A percentile compares a stretch with the other conserved stretches of the same genome.
Evolutionary conservation across 2,797 vertebrate species (phyloP).

Genomic region (Microctenopoma stevenorrisi): DNA sequence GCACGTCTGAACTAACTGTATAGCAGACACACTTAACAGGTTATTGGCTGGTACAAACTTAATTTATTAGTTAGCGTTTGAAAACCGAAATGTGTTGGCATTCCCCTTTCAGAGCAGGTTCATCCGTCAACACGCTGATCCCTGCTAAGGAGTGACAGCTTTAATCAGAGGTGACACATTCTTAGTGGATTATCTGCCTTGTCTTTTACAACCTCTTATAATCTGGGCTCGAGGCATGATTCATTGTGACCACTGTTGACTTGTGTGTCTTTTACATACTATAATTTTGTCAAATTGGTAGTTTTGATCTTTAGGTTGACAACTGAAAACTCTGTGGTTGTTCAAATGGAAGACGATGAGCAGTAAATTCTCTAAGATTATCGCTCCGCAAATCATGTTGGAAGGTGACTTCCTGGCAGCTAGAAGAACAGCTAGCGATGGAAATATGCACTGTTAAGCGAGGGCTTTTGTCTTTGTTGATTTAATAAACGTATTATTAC

Average conservation of each 20-base stretch:
- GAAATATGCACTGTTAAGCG: conserved; percentile 6
- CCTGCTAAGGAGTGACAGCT: conserved; percentile 60
- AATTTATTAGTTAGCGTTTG: conserved; percentile 10
- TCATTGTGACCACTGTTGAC: conserved; percentile 62
- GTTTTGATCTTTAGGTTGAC: conserved; percentile 72
- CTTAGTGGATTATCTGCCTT: conserved; percentile 69
- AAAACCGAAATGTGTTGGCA: conserved; percentile 16
- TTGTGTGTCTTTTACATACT: conserved; percentile 56
- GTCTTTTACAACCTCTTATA: conserved; percentile 72
- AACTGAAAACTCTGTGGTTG: conserved; percentile 62
- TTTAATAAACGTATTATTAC: conserved; percentile 31
- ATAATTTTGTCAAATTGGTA: conserved; percentile 71
- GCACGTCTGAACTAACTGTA: conserved; percentile 13
- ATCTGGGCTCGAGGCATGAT: conserved; percentile 60
- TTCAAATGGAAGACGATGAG: conserved; percentile 55
- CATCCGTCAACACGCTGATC: conserved; percentile 63
- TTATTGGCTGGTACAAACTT: background rate
- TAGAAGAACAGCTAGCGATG: conserved; percentile 22
- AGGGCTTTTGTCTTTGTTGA: conserved; percentile 31
- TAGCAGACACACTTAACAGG: conserved; percentile 10
- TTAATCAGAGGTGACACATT: conserved; percentile 73
- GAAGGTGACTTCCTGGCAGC: conserved; percentile 45
- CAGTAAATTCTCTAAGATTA: conserved; percentile 66
- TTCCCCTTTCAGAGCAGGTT: conserved; percentile 57
- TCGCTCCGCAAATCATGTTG: conserved; percentile 58